A percentile compares a stretch with the other conserved stretches of the same genome.
Conservation (phyloP, 2,888 invertebrate species). For the Hirtodrosophila histrioides region DNA sequence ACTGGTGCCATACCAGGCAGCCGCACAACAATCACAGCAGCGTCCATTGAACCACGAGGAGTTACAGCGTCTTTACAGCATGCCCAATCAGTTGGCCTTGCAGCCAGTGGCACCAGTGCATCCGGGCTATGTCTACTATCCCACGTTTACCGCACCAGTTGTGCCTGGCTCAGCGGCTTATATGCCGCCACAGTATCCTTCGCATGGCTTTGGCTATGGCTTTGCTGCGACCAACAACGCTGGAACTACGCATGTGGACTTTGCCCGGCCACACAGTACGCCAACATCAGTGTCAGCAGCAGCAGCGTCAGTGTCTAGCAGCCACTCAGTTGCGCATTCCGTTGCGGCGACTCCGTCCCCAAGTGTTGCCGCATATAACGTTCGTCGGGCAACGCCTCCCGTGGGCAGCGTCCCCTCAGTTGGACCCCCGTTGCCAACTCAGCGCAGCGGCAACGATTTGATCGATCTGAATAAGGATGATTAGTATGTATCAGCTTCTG, state of each 20-base stretch:
- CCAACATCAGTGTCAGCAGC: slow-evolving; percentile 17
- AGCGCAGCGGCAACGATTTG: slow-evolving; percentile 78
- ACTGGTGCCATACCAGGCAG: slow-evolving; percentile 78
- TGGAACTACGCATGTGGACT: slow-evolving; percentile 55
- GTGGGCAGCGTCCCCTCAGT: slow-evolving; percentile 56
- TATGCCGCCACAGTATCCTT: slow-evolving; percentile 68
- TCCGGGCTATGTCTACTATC: slow-evolving; percentile 61
- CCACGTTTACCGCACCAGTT: slow-evolving; percentile 63
- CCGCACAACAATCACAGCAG: slow-evolving; percentile 73
- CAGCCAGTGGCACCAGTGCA: slow-evolving; percentile 44
- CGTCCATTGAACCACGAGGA: slow-evolving; percentile 82
- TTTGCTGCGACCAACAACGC: slow-evolving; percentile 16
- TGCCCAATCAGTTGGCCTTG: slow-evolving; percentile 74
- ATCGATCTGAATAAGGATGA: slow-evolving; percentile 83
- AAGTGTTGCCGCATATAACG: slow-evolving; percentile 16
- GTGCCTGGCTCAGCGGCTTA: slow-evolving; percentile 72
- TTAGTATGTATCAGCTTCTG: slow-evolving; percentile 73
- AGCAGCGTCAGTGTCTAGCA: slow-evolving; percentile 14
- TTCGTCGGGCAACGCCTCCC: slow-evolving; percentile 37
- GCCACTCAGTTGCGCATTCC: slow-evolving; percentile 45
- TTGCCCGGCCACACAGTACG: slow-evolving; percentile 44
- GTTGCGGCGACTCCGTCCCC: slow-evolving; percentile 28
- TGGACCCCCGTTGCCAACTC: slow-evolving; percentile 34
- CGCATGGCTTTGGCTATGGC: slow-evolving; percentile 71
- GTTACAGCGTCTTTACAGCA: slow-evolving; percentile 82